These are phyloP conservation scores for Drosophila pegasa DNA, from an alignment of 2,888 invertebrate genomes.

Conservation along the genomic window DNA sequence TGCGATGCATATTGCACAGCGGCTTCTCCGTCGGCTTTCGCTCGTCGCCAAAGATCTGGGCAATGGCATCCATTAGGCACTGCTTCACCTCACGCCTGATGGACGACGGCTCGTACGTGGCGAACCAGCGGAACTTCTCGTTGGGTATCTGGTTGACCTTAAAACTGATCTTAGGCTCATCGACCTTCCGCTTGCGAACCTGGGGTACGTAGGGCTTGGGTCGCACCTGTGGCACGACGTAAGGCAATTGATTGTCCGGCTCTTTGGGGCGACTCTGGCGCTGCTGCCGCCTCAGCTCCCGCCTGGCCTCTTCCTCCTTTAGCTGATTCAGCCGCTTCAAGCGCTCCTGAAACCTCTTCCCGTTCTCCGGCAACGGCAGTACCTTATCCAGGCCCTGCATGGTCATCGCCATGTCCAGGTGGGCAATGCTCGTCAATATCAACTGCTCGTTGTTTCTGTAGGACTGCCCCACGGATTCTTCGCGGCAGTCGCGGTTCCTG, in stretches of 20 bases:
- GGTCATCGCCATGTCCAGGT: constrained; percentile 82
- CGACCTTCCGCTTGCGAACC: background rate
- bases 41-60: constrained; percentile 16
- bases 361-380: constrained; percentile 66
- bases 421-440: constrained; percentile 80
- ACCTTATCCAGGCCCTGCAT: constrained; percentile 81
- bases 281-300: background rate
- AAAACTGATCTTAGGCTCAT: constrained; percentile 10
- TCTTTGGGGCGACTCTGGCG: accelerated
- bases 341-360: constrained; percentile 35
- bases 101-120: constrained; percentile 50
- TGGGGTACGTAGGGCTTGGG: constrained; percentile 33
- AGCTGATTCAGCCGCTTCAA: background rate
- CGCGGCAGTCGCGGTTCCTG: constrained; percentile 23
- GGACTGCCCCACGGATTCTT: accelerated
- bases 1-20: constrained; percentile 49
- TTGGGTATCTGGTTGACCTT: constrained; percentile 41
- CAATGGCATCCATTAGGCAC: constrained; percentile 42
- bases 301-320: background rate
- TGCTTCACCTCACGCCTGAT: constrained; percentile 48
- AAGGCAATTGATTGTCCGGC: constrained; percentile 20
- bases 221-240: constrained; percentile 29
- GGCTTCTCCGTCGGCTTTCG: background rate
- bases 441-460: constrained; percentile 82
- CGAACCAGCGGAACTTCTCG: constrained; percentile 61